Base-by-base conservation (phyloP, 2,888 invertebrate species). In the Trachelus troglodyta region DNA sequence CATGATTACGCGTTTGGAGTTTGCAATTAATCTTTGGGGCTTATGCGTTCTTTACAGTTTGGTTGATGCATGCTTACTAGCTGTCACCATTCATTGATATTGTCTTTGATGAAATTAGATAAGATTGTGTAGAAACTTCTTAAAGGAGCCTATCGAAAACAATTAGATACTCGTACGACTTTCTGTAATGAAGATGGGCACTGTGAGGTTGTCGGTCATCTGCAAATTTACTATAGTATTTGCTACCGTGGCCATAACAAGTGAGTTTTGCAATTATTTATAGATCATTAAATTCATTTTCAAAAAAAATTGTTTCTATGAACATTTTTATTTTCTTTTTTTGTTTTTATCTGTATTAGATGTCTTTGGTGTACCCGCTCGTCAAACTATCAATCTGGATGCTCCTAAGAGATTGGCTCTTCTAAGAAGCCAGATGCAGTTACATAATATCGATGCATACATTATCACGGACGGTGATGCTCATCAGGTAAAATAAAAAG, bases 401-500 rank as follows among this genome's bases (percentile, higher is more conserved):
- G 77, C 76, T 31, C 69, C 34, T n/a, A 12, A 31, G 40, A 68
- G 79, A 68, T 74, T 80, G 35, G 33, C 40, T 34, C 68, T 68
- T 9, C 79, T 80, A 23, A 69, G 80, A 33, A 56, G 56, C 37
- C 74, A 75, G 34, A 80, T 80, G 80, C 56, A 15, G 30, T 34
- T 76, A n/a, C 33, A 71, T 23, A 75, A 56, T 15, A 30, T 80
- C 23, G 35, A 37, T 73, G 80, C 79, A 12, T 80, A 79, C 71
- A 76, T 80, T 34, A 76, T 80, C 12, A 37, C 69, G 30, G 75
- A 79, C 56, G 73, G 71, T 1, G 79, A 79, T 31, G 76, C 75
- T 75, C 80, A 80, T 40, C 79, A 80, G 77, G 79, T 80, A 71
- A 69, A 23, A 23, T 23, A 56, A 56, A 56, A 56, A 56, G 56